phyloP scores from a whole-genome alignment of 2,797 vertebrate species.

The Acrocephalus scirpaceus region DNA sequence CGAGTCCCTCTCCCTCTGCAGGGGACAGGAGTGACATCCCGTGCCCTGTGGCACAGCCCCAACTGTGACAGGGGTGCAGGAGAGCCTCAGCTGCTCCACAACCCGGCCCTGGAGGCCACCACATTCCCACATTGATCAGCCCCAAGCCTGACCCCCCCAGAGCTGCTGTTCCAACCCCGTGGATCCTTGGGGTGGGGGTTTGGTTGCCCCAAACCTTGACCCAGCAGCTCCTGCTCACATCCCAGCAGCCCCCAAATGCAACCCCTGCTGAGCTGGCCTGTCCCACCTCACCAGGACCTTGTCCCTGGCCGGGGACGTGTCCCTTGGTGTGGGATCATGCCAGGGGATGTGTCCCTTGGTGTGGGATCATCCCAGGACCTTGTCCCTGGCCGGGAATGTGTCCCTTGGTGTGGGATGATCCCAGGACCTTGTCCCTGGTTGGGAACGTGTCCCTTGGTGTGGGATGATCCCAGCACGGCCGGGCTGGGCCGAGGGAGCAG shows the following conservation, averaged over 20 bases:
- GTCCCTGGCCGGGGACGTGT: not conserved
- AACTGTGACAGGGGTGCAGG: fast-evolving
- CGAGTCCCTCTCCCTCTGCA: not conserved
- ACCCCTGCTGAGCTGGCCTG: not conserved
- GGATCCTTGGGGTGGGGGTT: fast-evolving
- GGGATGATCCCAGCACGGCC: not conserved
- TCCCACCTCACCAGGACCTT: not conserved
- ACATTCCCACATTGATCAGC: not conserved
- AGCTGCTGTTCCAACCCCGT: fast-evolving
- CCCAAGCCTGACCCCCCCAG: not conserved
- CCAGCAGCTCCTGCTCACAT: not conserved
- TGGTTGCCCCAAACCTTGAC: not conserved
- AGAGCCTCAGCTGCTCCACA: fast-evolving
- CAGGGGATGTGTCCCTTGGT: not conserved
- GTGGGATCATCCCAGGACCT: not conserved
- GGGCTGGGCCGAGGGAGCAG: not conserved
- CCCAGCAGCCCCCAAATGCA: not conserved
- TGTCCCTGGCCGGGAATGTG: not conserved
- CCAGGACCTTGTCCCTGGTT: no score
- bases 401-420: not conserved
- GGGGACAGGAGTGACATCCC: not conserved
- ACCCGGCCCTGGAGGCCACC: not conserved
- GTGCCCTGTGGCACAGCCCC: not conserved
- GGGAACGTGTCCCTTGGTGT: no score
- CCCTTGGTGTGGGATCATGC: not conserved